Percentiles rank a stretch among this genome's conserved stretches.
Evolutionary conservation across 2,888 invertebrate species (phyloP).

Genomic region (Lasioglossum villosulum): DNA sequence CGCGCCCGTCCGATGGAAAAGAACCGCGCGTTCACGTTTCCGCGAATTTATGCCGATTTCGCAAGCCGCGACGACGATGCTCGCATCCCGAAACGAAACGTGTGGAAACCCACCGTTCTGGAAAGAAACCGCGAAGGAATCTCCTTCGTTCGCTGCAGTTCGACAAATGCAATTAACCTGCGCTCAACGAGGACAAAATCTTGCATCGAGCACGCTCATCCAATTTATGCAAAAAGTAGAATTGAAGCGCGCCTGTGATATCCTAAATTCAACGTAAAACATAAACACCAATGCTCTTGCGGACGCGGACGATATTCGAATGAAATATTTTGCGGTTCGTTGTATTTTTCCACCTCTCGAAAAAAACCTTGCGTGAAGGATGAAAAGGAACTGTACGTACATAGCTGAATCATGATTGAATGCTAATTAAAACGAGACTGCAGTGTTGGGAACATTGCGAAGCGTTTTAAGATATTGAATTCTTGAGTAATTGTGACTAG

Average conservation of each 20-base stretch:
- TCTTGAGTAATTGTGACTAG: too few relatives aligned
- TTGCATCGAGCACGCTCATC: background rate
- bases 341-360: too few relatives aligned
- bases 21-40: background rate
- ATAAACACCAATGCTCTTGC: background rate
- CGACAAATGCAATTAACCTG: conserved; percentile 9
- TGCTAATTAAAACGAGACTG: too few relatives aligned
- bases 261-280: background rate
- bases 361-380: too few relatives aligned
- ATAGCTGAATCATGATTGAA: too few relatives aligned
- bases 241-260: background rate
- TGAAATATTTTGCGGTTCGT: too few relatives aligned
- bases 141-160: background rate
- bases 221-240: background rate
- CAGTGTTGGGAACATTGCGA: too few relatives aligned
- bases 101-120: background rate
- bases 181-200: background rate
- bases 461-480: too few relatives aligned
- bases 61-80: background rate
- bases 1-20: background rate
- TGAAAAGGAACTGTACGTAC: too few relatives aligned
- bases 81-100: background rate
- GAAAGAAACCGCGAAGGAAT: background rate
- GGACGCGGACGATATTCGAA: too few relatives aligned
- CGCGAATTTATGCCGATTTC: background rate